Evolutionary conservation across 2,113 vertebrate genomes (phyloP), one percentile per base, ranked within the genome.

Genomic region (Pogonocichla stellata): DNA sequence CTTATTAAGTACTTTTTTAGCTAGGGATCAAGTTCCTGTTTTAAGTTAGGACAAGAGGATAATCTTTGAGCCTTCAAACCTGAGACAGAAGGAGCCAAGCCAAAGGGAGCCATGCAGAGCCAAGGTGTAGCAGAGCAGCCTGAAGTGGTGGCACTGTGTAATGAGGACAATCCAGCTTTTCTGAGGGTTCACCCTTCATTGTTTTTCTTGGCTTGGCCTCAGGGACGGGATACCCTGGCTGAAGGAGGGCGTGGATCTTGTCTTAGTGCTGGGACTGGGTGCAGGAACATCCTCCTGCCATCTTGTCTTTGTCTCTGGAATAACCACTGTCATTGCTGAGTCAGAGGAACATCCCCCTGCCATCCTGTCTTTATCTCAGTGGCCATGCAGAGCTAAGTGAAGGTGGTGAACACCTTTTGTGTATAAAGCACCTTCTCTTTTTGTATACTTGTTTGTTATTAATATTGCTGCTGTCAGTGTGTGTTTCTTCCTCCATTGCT

Each of bases 121-220:
- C 0, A 45, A 1, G 20, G n/a, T 31, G 26, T 7, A 36, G 26
- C 42, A 36, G 61, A 45, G 33, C 9, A 9, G 16, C 9, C 25
- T 40, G 16, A 18, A n/a, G 42, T 1, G 2, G 31, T 1, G 1
- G 51, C 1, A 3, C 26, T 12, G 9, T 0, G 0, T 40, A 47
- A 0, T 8, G 42, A 2, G 3, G 28, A 33, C 0, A 1, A 33
- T 17, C 26, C n/a, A 45, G n/a, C 10, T 57, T 13, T 66, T 57
- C 13, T 17, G 22, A 17, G 51, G 22, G 17, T 20, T 57, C 22
- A 25, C 20, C 13, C 26, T 31, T 26, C 51, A 17, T 67, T 20
- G 40, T 20, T 80, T 56, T 33, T 33, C 42, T 33, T 47, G 42
- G 42, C 13, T 56, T 3, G 5, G 42, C 42, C 64, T 33, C n/a